Evolutionary conservation across 2,113 vertebrate genomes (phyloP).

Genomic region (Parotia lawesii): DNA sequence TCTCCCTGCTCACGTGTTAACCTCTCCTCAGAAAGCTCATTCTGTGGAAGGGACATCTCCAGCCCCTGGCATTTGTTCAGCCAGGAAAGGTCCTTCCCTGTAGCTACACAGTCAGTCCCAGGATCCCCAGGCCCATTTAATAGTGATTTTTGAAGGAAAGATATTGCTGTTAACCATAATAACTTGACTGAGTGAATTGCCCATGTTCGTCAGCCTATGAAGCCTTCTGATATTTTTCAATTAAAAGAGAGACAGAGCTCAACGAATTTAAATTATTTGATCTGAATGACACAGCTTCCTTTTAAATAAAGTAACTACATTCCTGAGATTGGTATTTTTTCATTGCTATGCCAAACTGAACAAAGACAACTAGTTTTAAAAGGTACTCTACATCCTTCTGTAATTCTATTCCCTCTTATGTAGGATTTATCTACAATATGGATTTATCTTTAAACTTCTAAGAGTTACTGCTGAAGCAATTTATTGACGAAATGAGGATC

Average conservation of each 20-base stretch:
- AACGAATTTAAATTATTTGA: background rate
- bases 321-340: background rate
- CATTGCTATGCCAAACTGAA: background rate
- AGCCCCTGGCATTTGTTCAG: rapidly evolving
- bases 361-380: background rate
- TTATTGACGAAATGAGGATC: background rate
- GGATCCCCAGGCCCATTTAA: background rate
- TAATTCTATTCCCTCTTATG: background rate
- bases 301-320: background rate
- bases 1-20: background rate
- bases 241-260: background rate
- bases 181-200: background rate
- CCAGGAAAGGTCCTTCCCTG: background rate
- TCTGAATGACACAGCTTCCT: background rate
- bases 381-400: background rate
- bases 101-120: background rate
- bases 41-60: background rate
- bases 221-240: background rate
- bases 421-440: background rate
- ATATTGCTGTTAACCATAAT: background rate
- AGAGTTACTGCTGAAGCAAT: background rate
- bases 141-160: background rate
- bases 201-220: background rate
- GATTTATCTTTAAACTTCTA: background rate
- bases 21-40: background rate